phyloP scores from a whole-genome alignment of 2,113 vertebrate genomes.

The Equus przewalskii region DNA sequence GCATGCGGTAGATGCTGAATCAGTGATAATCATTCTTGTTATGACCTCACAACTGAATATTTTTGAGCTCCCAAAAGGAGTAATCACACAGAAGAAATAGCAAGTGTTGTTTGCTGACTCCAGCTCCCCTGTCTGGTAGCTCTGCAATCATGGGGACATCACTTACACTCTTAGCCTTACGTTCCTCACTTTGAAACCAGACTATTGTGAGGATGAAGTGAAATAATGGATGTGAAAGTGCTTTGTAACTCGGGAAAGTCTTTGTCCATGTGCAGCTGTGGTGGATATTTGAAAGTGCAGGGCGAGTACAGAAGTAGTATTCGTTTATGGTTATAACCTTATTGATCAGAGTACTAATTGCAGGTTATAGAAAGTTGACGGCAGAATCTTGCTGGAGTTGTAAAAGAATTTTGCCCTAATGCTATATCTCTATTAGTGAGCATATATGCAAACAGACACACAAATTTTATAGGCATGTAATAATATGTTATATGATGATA shows the following conservation, averaged over 20 bases:
- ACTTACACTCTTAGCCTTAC: background rate
- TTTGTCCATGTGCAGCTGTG: background rate
- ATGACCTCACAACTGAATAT: background rate
- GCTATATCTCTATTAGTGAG: slow-evolving; percentile 71
- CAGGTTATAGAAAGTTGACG: background rate
- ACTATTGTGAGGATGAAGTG: background rate
- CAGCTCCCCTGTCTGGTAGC: background rate
- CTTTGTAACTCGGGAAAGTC: background rate
- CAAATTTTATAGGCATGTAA: background rate
- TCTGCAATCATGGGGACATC: background rate
- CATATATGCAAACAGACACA: background rate
- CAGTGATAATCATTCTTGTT: background rate
- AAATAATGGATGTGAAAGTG: background rate
- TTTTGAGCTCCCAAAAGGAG: background rate
- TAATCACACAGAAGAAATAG: background rate
- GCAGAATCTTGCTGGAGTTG: slow-evolving; percentile 7
- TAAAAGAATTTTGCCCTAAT: slow-evolving; percentile 13
- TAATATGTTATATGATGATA: background rate
- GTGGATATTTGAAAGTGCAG: background rate
- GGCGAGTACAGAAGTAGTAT: background rate
- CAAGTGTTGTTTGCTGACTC: background rate
- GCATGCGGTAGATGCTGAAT: background rate
- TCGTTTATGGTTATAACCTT: background rate
- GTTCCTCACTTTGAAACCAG: background rate
- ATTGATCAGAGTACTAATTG: background rate